Conservation (phyloP, 2,888 invertebrate species). For the Ormia ochracea region DNA sequence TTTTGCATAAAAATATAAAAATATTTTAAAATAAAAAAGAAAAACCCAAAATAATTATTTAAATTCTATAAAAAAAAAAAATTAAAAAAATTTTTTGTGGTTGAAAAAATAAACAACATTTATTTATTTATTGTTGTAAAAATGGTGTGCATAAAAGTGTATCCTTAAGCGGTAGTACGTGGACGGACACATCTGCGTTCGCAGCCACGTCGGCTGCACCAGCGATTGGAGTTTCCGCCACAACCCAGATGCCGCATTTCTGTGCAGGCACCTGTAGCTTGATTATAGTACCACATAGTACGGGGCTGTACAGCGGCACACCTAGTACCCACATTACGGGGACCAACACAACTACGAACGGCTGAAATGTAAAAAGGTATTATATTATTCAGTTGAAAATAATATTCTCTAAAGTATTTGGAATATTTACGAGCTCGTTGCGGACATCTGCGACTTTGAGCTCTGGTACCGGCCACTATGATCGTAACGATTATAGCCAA, state of each 20-base stretch:
- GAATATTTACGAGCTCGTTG: conserved; percentile 9
- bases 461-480: background rate
- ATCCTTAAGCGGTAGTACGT: background rate
- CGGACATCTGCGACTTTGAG: background rate
- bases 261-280: background rate
- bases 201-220: background rate
- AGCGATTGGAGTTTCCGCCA: conserved; percentile 26
- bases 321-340: background rate
- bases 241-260: conserved; percentile 19
- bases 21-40: too few relatives aligned
- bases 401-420: background rate
- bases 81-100: too few relatives aligned
- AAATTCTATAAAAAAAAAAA: too few relatives aligned
- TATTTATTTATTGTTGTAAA: too few relatives aligned
- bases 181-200: background rate
- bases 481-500: background rate
- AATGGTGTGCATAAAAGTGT: too few relatives aligned
- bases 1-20: too few relatives aligned
- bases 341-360: background rate
- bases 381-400: background rate
- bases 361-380: background rate
- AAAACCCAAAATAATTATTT: too few relatives aligned
- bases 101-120: too few relatives aligned
- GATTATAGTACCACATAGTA: conserved; percentile 28
- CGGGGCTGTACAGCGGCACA: background rate